Base-by-base conservation (phyloP, 2,888 invertebrate genomes). In the Melipona beecheii region DNA sequence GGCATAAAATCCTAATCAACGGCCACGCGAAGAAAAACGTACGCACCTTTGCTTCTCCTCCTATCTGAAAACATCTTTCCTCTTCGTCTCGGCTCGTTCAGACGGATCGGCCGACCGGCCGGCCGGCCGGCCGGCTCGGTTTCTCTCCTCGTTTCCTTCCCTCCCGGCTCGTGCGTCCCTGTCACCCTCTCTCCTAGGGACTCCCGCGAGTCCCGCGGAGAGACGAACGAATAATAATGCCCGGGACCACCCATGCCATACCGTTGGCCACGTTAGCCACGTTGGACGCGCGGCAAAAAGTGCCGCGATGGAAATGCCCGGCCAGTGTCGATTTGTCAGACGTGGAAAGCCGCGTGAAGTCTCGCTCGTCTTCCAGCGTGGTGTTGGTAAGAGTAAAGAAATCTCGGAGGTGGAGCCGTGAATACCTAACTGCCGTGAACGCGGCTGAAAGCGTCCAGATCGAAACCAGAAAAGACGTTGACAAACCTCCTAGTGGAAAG, bases 231-330 rank as follows among this genome's bases (percentile, higher is more conserved):
- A 84, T 76, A 74, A 79, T 66, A 65, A 43, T 43, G 43, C 43
- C 79, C 36, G 65, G 83, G 89, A 89, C 89, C 89, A 89, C 89
- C 89, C 89, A 88, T 89, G 88, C 81, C n/a, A n/a, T n/a, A n/a
- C n/a, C n/a, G n/a, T n/a, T n/a, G n/a, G 1, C 1, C 81, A 76
- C 76, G 77, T 73, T 74, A 62, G 49, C 27, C 43, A 43, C 43
- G 43, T 43, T 58, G 74, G 83, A 49, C 49, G 43, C 86, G 64
- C 78, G 78, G 83, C 90, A 88, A 89, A 90, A 89, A 84, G 69
- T 76, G 21, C 70, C 60, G 15, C 70, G 77, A 89, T 83, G 86
- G 85, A 90, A 88, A 88, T 86, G 78, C 72, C 56, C 64, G 73
- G 24, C 24, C 78, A 69, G 64, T 70, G 82, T 75, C 86, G 81